These are phyloP conservation scores for Polypterus bichir DNA, from an alignment of 2,113 vertebrate species.

Conservation along the genomic window DNA sequence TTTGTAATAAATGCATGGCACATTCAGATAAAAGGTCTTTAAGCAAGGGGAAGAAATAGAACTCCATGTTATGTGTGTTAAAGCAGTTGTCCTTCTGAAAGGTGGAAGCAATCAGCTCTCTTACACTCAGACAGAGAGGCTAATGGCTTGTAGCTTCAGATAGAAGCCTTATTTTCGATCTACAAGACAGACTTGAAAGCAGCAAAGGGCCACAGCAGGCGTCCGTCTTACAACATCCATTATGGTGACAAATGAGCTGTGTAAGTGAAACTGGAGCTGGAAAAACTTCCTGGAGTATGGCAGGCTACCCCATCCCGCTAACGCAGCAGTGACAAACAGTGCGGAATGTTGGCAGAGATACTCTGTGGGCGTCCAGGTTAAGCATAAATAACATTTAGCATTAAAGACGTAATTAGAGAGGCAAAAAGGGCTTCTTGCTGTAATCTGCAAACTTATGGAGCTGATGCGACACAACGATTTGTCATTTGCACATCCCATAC, in stretches of 20 bases:
- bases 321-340: constrained; percentile 28
- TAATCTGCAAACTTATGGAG: too few species aligned
- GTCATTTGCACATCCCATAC: background rate
- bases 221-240: constrained; percentile 18
- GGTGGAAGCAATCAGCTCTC: background rate
- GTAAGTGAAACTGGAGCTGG: constrained; percentile 18
- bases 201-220: constrained; percentile 12
- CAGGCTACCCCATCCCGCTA: constrained; percentile 10
- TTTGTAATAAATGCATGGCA: too few species aligned
- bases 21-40: too few species aligned
- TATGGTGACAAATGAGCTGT: constrained; percentile 36
- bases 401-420: constrained; percentile 27
- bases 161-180: constrained; percentile 7
- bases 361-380: constrained; percentile 21
- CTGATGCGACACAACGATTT: background rate
- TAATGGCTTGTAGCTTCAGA: constrained; percentile 14
- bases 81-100: too few species aligned
- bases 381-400: constrained; percentile 23
- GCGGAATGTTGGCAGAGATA: constrained; percentile 19
- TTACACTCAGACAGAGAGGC: constrained; percentile 5
- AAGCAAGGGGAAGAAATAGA: too few species aligned
- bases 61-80: too few species aligned
- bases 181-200: constrained; percentile 17
- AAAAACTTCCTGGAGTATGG: constrained; percentile 19
- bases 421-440: background rate